phyloP scores from a whole-genome alignment of 2,888 invertebrate species.

The Cosmia pyralina region DNA sequence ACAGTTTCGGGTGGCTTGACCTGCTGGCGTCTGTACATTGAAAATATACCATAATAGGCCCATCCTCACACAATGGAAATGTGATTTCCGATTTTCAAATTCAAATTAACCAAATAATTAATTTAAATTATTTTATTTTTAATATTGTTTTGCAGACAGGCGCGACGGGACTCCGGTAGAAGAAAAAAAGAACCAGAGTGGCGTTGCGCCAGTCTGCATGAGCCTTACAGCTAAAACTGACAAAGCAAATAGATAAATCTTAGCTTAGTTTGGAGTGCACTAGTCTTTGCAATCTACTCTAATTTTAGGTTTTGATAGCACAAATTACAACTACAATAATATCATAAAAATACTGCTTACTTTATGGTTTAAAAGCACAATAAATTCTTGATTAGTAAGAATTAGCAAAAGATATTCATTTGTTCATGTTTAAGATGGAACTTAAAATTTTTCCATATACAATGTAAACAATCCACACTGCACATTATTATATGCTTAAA shows the following conservation, averaged over 20 bases:
- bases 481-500: slow-evolving; percentile 27
- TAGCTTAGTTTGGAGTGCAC: not conserved
- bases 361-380: slow-evolving; percentile 20
- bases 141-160: too few species aligned
- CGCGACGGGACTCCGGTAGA: too few species aligned
- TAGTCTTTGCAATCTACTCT: slow-evolving; percentile 7
- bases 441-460: not conserved
- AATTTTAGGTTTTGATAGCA: slow-evolving; percentile 6
- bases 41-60: slow-evolving; percentile 3
- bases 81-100: not conserved
- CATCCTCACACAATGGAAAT: slow-evolving; percentile 3
- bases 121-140: too few species aligned
- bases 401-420: not conserved
- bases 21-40: too few species aligned
- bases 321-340: slow-evolving; percentile 26
- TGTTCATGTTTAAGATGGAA: not conserved
- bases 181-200: too few species aligned
- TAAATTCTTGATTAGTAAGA: slow-evolving; percentile 15
- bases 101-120: too few species aligned
- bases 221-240: slow-evolving; percentile 6
- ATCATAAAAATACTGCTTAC: slow-evolving; percentile 49
- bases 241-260: not conserved
- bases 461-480: not conserved
- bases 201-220: too few species aligned
- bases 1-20: too few species aligned